A percentile compares a stretch with the other conserved stretches of the same genome.
Evolutionary conservation across 2,888 invertebrate species (phyloP).

Genomic region (Rugalucina vietnamica): DNA sequence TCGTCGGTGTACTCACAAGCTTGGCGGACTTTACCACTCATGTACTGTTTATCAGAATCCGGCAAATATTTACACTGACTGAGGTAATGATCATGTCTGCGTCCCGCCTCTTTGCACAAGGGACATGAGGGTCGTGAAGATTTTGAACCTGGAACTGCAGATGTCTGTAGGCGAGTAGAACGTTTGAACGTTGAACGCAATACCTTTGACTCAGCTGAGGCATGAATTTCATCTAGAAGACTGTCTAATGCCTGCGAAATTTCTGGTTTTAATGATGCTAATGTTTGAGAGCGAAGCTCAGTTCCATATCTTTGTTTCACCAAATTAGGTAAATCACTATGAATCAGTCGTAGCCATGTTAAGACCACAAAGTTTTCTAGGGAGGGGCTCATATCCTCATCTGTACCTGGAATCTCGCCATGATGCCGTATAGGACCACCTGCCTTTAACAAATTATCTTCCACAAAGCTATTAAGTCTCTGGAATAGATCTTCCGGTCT

Average conservation of each 20-base stretch:
- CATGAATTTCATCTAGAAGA: conserved; percentile 55
- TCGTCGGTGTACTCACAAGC: neutral
- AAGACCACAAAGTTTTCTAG: neutral
- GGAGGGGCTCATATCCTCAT: neutral
- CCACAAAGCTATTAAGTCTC: no score
- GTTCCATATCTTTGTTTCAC: neutral
- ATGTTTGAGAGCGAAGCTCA: no score
- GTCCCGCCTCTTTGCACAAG: conserved; percentile 16
- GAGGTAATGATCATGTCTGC: conserved; percentile 19
- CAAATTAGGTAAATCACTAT: neutral
- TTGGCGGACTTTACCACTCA: conserved; percentile 13
- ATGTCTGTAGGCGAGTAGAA: neutral
- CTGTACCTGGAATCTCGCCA: neutral
- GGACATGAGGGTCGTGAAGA: neutral
- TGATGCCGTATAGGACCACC: no score
- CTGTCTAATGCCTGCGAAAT: conserved; percentile 41
- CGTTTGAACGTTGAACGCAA: conserved; percentile 1
- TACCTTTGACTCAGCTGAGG: conserved; percentile 32
- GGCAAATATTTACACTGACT: conserved; percentile 15
- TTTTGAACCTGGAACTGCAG: neutral
- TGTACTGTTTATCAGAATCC: conserved; percentile 4
- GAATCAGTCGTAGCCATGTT: neutral
- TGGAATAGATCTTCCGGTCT: no score
- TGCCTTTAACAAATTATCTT: no score
- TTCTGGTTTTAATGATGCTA: neutral